Base-by-base conservation (phyloP, 2,888 invertebrate genomes). In the Mechanitis messenoides region DNA sequence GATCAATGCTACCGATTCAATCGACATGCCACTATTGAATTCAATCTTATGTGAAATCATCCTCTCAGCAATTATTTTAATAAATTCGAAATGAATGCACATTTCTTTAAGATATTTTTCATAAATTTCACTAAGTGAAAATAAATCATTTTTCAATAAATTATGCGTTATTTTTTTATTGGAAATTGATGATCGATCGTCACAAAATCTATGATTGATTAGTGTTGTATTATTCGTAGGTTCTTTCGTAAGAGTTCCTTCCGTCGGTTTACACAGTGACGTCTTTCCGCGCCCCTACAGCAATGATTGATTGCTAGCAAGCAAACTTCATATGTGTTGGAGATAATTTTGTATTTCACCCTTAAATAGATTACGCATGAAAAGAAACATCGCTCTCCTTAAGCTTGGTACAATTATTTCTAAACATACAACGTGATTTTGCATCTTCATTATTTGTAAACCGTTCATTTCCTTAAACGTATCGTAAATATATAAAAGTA, bases 341-440 rank as follows among this genome's bases (percentile, higher is more conserved):
- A 87, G 88, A 89, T 89, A 87, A 89, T 90, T 89, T 89, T 84
- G 86, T 89, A 87, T 87, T 87, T 88, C 86, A 85, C 81, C 85
- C 83, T 81, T 87, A 86, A 88, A 87, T 85, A 87, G 87, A 88
- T 88, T 86, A 88, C 77, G 79, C 81, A 79, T 86, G 81, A 86
- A 87, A 88, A 87, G 85, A 86, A 85, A 79, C 80, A 82, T 81
- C 82, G 76, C 79, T 81, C 79, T 79, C 68, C 62, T 65, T 66
- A 74, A 78, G 73, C 72, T 71, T 65, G 64, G 69, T 74, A 73
- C 74, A 76, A 72, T 77, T 77, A 78, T 77, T 73, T 73, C 69
- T 71, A 62, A 66, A 70, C 68, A 62, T 67, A 83, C 81, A 83
- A 76, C 80, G 77, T 86, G 84, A 85, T 78, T 74, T 64, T 70